Percentiles rank a stretch among this genome's conserved stretches.
Conservation (phyloP, 2,888 invertebrate genomes). For the Germaria angustata region DNA sequence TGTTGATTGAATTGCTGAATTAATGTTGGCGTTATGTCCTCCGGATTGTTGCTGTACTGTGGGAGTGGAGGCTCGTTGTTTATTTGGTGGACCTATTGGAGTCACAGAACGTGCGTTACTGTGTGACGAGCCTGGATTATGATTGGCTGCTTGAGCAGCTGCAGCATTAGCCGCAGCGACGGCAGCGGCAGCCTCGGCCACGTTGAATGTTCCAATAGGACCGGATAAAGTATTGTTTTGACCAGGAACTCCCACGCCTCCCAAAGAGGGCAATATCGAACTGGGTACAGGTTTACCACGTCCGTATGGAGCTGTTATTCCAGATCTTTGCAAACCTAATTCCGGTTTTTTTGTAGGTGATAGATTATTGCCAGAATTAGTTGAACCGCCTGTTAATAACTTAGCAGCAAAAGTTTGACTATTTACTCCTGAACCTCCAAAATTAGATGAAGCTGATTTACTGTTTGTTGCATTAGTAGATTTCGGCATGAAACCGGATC, state of each 20-base stretch:
- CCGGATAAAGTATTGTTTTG: conserved; percentile 76
- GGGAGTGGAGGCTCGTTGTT: conserved; percentile 60
- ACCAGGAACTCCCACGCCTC: conserved; percentile 70
- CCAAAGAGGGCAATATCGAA: conserved; percentile 69
- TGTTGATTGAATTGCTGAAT: conserved; percentile 22
- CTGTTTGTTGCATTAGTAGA: conserved; percentile 81
- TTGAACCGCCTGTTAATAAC: conserved; percentile 79
- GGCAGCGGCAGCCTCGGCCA: conserved; percentile 78
- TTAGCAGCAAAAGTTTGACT: conserved; percentile 80
- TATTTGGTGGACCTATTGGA: conserved; percentile 78
- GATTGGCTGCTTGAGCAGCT: conserved; percentile 66
- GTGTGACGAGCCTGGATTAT: conserved; percentile 70
- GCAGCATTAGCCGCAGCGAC: conserved; percentile 76
- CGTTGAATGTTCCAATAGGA: conserved; percentile 77
- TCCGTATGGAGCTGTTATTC: conserved; percentile 76
- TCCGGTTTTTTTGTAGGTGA: conserved; percentile 74
- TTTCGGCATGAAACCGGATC: conserved; percentile 79
- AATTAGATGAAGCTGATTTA: conserved; percentile 15
- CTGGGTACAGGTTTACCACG: conserved; percentile 75
- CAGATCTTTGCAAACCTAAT: conserved; percentile 71
- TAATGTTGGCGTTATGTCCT: conserved; percentile 27
- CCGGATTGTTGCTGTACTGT: conserved; percentile 47
- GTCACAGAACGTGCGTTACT: conserved; percentile 75
- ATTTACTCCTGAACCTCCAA: conserved; percentile 63
- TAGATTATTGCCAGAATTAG: conserved; percentile 47